phyloP scores from a whole-genome alignment of 2,797 vertebrate genomes.

The Anolis apletophallus region DNA sequence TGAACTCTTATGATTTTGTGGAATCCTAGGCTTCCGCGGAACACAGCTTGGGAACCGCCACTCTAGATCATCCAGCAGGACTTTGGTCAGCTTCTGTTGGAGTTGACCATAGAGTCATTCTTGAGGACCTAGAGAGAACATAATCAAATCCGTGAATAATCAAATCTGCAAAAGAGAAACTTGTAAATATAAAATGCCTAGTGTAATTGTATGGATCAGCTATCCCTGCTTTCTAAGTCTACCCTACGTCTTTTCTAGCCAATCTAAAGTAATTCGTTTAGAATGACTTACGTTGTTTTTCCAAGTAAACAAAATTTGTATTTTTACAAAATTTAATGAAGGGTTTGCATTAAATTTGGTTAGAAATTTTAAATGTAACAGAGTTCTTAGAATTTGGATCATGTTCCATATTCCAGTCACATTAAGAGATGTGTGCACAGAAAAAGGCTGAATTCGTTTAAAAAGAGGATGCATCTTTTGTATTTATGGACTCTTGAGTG shows the following conservation, averaged over 20 bases:
- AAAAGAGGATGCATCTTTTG: not conserved
- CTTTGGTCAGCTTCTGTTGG: too few species aligned
- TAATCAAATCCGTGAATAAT: too few species aligned
- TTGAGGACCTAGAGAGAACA: too few species aligned
- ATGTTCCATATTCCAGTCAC: not conserved
- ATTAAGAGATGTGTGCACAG: not conserved
- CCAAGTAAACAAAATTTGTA: not conserved
- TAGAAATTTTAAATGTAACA: not conserved
- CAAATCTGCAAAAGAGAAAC: too few species aligned
- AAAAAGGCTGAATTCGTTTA: not conserved
- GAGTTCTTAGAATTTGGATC: not conserved
- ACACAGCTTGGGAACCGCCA: too few species aligned
- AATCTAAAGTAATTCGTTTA: not conserved
- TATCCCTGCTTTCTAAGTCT: not conserved
- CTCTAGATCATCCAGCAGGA: too few species aligned
- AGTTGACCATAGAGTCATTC: too few species aligned
- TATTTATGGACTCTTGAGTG: slow-evolving; percentile 13
- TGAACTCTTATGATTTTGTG: too few species aligned
- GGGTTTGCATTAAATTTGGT: not conserved
- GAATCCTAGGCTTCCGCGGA: too few species aligned
- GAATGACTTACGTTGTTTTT: not conserved
- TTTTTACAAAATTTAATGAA: not conserved
- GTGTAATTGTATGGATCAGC: not conserved
- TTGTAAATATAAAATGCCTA: too few species aligned
- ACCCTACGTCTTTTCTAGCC: fast-evolving